A percentile compares a stretch with the other conserved stretches of the same genome.
Evolutionary conservation across 2,113 vertebrate genomes (phyloP).

Genomic region (Barnardius zonarius): DNA sequence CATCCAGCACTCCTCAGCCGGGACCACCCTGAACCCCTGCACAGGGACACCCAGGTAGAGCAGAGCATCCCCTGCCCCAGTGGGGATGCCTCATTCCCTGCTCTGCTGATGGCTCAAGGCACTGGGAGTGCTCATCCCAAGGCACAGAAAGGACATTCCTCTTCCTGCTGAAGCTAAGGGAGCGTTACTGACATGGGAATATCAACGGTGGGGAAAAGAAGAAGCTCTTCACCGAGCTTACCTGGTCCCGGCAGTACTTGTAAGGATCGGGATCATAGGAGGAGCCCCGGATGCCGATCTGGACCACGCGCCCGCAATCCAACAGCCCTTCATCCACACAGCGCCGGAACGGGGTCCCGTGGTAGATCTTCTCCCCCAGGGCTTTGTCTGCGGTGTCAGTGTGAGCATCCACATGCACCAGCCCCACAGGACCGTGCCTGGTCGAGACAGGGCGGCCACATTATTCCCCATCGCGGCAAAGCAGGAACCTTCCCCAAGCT

Average conservation of each 20-base stretch:
- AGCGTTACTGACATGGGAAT: accelerated
- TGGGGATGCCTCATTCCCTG: background rate
- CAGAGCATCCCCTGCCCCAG: background rate
- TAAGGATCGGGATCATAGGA: slow-evolving; percentile 77
- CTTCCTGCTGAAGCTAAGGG: background rate
- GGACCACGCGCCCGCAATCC: slow-evolving; percentile 85
- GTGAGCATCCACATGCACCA: slow-evolving; percentile 93
- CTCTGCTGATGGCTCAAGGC: background rate
- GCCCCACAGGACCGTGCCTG: slow-evolving; percentile 87
- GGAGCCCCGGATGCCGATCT: slow-evolving; percentile 90
- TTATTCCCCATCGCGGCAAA: background rate
- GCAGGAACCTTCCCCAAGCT: background rate
- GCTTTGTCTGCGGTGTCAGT: slow-evolving; percentile 79
- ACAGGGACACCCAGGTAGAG: too few relatives aligned
- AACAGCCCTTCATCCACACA: slow-evolving; percentile 89
- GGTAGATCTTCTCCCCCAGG: slow-evolving; percentile 87
- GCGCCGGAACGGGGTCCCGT: slow-evolving; percentile 87
- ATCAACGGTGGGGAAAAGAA: background rate
- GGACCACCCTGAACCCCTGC: slow-evolving; percentile 90
- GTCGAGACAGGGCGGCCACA: accelerated
- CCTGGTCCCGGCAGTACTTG: slow-evolving; percentile 83
- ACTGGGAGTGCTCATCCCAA: background rate
- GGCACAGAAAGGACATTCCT: background rate
- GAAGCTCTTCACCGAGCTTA: background rate
- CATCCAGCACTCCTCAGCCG: slow-evolving; percentile 87